These are phyloP conservation scores for Craniophora ligustri DNA, from an alignment of 2,888 invertebrate species.

Conservation along the genomic window DNA sequence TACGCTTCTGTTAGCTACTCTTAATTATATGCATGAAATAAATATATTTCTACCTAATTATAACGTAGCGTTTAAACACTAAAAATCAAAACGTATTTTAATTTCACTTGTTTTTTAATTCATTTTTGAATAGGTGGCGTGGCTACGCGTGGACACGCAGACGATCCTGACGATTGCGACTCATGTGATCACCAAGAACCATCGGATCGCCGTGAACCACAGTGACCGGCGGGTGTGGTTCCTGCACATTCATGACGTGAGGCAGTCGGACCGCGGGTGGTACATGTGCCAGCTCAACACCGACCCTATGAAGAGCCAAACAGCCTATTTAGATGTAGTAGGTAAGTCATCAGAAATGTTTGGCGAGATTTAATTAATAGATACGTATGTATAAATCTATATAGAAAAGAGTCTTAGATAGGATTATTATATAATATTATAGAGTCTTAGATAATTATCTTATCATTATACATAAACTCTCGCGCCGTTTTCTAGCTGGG, in stretches of 20 bases:
- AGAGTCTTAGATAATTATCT: too few relatives aligned
- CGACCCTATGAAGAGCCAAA: constrained; percentile 97
- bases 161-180: constrained; percentile 96
- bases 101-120: not conserved
- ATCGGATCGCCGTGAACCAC: constrained; percentile 94
- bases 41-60: too few relatives aligned
- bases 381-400: too few relatives aligned
- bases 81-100: too few relatives aligned
- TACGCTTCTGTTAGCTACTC: too few relatives aligned
- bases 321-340: constrained; percentile 95
- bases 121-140: constrained; percentile 91
- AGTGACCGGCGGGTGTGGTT: constrained; percentile 96
- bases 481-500: too few relatives aligned
- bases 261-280: constrained; percentile 95
- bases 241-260: constrained; percentile 94
- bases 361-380: too few relatives aligned
- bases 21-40: too few relatives aligned
- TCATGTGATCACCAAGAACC: constrained; percentile 97
- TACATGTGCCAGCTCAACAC: constrained; percentile 98
- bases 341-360: constrained; percentile 85
- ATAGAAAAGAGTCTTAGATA: too few relatives aligned
- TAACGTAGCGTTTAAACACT: too few relatives aligned
- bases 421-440: too few relatives aligned
- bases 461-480: too few relatives aligned
- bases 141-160: constrained; percentile 97